Base-by-base conservation (phyloP, 2,888 invertebrate species). In the Drosophila mercatorum region DNA sequence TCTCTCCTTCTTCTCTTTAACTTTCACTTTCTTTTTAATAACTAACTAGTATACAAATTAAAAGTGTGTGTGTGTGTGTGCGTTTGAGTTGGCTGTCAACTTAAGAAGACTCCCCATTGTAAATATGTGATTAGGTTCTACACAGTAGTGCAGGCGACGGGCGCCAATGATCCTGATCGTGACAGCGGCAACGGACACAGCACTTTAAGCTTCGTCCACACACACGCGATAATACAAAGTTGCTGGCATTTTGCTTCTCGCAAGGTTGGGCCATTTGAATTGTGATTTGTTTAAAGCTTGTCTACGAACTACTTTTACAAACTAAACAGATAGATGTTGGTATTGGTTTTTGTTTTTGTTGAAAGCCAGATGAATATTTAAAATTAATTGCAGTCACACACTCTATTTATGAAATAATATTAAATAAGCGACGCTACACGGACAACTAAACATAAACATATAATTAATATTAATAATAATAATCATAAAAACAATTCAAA, bases 231-330 rank as follows among this genome's bases (percentile, higher is more conserved):
- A 78, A 78, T 78, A 78, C 79, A 75, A 59, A 40, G 53, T 78
- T 69, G 67, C 63, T 66, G 74, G 65, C 69, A 66, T 63, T 57
- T 43, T n/a, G 31, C 36, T 7, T 34, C 55, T 64, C 41, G 12
- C n/a, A 56, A 40, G 56, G 56, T 53, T 51, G 47, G 17, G 60
- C 53, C 61, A 68, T 41, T 73, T 49, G 69, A 55, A 60, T 76
- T 63, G 44, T 55, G 69, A 78, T 78, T 81, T 78, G 82, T 78
- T 79, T 79, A 81, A 81, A 78, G 68, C 75, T 80, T 81, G 71
- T 78, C 62, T 81, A 80, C 64, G 51, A 65, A 53, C 77, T 80
- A 78, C 49, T 5, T 55, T 61, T 72, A 76, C 40, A 58, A 40
- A 36, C 76, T 73, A 80, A 17, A 40, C n/a, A 47, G 28, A 40